Evolutionary conservation across 2,113 vertebrate genomes (phyloP), one percentile per base, ranked within the genome.

Genomic region (Myrmophylax atrothorax): DNA sequence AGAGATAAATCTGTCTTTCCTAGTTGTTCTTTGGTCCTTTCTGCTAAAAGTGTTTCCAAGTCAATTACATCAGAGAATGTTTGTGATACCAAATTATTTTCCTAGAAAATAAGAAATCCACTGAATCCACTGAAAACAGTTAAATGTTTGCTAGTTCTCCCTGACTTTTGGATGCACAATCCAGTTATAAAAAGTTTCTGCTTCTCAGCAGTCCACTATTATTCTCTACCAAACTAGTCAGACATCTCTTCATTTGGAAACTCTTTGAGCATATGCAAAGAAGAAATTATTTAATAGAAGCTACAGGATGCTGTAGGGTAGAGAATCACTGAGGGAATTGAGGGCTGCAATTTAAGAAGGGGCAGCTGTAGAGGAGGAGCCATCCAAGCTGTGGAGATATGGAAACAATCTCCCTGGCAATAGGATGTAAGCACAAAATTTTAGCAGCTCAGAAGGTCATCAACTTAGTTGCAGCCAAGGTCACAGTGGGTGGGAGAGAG

Each of bases 321-420:
- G 35, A n/a, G 44, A 94, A 49, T 55, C 64, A 93, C 60, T 50
- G 50, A 87, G 25, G 42, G 42, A 87, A 75, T 3, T 67, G 74
- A 85, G 79, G 52, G 26, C 37, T 94, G 85, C 93, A 94, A 95
- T 94, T 95, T 85, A 88, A 95, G 94, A 95, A 90, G 66, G 50
- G 66, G 69, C 90, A 96, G 90, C 93, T 94, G 88, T 85, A 85
- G 55, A 78, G 78, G 88, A 82, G 82, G 85, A 96, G 91, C 44
- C 29, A 82, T 67, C 47, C 42, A 90, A 75, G 70, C 58, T 87
- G 70, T 85, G 67, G 66, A 87, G 83, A 40, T 90, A 66, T 16
- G 15, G 84, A 92, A 95, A 96, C 56, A 33, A 63, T 87, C 91
- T 96, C 90, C 93, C 85, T 85, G 93, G 91, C 93, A 95, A 82